Evolutionary conservation across 2,113 vertebrate genomes (phyloP).

Genomic region (Indri indri): DNA sequence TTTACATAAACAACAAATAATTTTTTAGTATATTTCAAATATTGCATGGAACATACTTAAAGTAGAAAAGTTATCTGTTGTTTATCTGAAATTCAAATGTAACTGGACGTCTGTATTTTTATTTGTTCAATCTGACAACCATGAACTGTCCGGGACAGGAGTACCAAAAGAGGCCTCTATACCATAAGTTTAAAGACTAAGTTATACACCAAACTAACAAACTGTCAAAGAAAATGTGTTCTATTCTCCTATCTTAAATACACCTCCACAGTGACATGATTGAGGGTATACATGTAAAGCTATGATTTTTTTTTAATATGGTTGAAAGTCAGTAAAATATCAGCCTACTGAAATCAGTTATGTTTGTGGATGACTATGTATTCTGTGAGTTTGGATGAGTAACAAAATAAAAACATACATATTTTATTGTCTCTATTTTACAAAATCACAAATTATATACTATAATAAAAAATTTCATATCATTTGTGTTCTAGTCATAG

Average conservation of each 20-base stretch:
- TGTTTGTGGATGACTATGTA: neutral
- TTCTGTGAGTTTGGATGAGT: neutral
- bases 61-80: neutral
- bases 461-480: neutral
- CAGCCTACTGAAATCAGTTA: neutral
- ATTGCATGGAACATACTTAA: neutral
- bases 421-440: constrained; percentile 32
- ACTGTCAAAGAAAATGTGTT: neutral
- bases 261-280: neutral
- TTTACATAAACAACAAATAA: neutral
- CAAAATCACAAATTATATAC: neutral
- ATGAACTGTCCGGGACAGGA: neutral
- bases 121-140: constrained; percentile 21
- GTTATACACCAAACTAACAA: neutral
- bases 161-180: neutral
- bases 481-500: neutral
- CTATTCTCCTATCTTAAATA: neutral
- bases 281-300: neutral
- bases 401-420: neutral
- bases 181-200: neutral
- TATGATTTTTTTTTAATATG: neutral
- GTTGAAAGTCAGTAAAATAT: neutral
- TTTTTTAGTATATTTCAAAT: neutral
- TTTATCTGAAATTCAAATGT: constrained; percentile 51
- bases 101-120: constrained; percentile 18